Evolutionary conservation across 2,888 invertebrate species (phyloP).

Genomic region (Spodoptera littoralis): DNA sequence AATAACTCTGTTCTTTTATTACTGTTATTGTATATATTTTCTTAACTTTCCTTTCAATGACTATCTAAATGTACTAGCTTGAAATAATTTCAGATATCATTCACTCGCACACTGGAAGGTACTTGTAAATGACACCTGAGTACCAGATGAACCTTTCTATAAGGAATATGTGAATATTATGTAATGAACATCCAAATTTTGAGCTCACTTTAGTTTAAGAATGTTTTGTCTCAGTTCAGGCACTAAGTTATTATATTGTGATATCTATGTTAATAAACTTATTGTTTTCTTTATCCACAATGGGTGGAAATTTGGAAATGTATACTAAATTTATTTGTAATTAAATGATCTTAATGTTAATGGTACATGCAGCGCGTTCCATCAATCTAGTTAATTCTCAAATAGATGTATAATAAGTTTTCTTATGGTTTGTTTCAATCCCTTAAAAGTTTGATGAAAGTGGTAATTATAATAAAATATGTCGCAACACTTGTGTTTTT

Average conservation of each 20-base stretch:
- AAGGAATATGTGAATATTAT: constrained; percentile 12
- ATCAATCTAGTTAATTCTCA: constrained; percentile 67
- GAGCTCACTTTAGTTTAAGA: constrained; percentile 32
- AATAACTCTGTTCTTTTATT: constrained; percentile 26
- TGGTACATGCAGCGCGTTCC: constrained; percentile 56
- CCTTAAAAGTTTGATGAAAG: constrained; percentile 74
- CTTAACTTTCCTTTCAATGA: constrained; percentile 41
- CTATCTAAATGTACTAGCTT: constrained; percentile 39
- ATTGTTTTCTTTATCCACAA: constrained; percentile 37
- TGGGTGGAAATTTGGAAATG: constrained; percentile 45
- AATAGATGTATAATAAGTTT: constrained; percentile 67
- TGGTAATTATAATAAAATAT: constrained; percentile 81
- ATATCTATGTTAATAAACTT: constrained; percentile 57
- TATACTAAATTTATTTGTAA: constrained; percentile 51
- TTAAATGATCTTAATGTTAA: constrained; percentile 43
- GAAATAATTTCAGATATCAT: constrained; percentile 37
- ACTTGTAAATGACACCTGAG: constrained; percentile 41
- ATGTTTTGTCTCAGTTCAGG: constrained; percentile 46
- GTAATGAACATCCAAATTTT: constrained; percentile 19
- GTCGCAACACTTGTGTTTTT: constrained; percentile 71
- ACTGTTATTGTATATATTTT: constrained; percentile 50
- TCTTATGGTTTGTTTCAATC: constrained; percentile 74
- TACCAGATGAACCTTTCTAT: constrained; percentile 18
- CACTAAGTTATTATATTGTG: constrained; percentile 61
- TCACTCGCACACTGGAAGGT: constrained; percentile 29